Conservation (phyloP, 1,140 invertebrate genomes). For the Drosophila sucinea region DNA sequence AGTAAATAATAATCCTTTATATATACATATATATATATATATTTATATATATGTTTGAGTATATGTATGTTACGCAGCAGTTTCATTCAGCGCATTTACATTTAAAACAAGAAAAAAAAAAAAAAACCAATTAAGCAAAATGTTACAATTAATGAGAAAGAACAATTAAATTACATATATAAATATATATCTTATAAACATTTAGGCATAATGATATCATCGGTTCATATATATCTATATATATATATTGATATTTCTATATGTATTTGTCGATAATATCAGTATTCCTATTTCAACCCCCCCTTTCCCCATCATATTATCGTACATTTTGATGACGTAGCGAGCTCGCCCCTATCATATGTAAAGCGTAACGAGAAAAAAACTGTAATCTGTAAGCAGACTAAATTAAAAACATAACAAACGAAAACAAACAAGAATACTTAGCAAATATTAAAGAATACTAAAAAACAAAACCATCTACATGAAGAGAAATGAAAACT, state of each 20-base stretch:
- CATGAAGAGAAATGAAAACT: slow-evolving; percentile 20
- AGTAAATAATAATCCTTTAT: slow-evolving; percentile 43
- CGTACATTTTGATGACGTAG: slow-evolving; percentile 14
- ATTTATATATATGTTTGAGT: neutral
- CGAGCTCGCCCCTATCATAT: neutral
- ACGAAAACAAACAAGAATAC: slow-evolving; percentile 46
- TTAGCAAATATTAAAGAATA: slow-evolving; percentile 59
- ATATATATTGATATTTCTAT: neutral
- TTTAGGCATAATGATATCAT: slow-evolving; percentile 9
- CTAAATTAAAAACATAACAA: slow-evolving; percentile 33
- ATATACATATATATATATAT: slow-evolving; percentile 10
- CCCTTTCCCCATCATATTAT: slow-evolving; percentile 7
- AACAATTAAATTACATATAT: slow-evolving; percentile 10
- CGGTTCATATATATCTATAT: neutral
- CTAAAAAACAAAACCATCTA: slow-evolving; percentile 35
- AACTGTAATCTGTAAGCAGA: slow-evolving; percentile 21
- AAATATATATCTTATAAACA: neutral
- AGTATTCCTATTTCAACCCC: neutral
- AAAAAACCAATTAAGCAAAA: slow-evolving; percentile 5
- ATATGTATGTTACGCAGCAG: slow-evolving; percentile 18
- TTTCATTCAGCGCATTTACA: slow-evolving; percentile 31
- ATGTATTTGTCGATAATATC: slow-evolving; percentile 10
- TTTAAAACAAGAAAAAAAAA: slow-evolving; percentile 1
- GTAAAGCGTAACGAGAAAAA: slow-evolving; percentile 34
- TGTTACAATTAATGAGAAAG: slow-evolving; percentile 10